These are phyloP conservation scores for Galeopterus variegatus DNA, from an alignment of 2,113 vertebrate species.

Conservation along the genomic window DNA sequence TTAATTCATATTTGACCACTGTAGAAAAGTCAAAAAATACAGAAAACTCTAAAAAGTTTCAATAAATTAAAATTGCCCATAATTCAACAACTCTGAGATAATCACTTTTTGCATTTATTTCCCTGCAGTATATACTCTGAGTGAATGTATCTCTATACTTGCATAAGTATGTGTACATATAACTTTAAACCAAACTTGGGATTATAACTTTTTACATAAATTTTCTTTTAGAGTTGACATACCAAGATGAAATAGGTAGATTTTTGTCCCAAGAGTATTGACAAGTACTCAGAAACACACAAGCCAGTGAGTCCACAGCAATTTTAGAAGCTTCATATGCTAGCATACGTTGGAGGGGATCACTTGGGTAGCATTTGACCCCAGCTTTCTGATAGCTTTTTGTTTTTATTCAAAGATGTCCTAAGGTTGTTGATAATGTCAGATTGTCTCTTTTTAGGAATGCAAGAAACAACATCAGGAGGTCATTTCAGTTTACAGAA, in stretches of 20 bases:
- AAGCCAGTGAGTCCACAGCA: neutral
- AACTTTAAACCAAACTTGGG: neutral
- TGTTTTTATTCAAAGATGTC: neutral
- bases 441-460: constrained; percentile 90
- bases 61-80: neutral
- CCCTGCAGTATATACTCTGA: constrained; percentile 8
- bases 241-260: neutral
- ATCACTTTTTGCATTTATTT: constrained; percentile 26
- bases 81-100: neutral
- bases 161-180: neutral
- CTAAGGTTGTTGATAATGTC: neutral
- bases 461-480: constrained; percentile 97
- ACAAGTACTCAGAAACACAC: neutral
- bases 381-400: neutral
- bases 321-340: neutral
- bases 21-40: constrained; percentile 46
- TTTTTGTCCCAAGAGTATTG: neutral
- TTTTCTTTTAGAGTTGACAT: constrained; percentile 41
- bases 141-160: neutral
- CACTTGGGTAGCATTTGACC: neutral
- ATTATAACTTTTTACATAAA: neutral
- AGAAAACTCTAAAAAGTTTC: neutral
- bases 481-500: constrained; percentile 97
- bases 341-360: neutral
- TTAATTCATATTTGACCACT: constrained; percentile 1